These are phyloP conservation scores for Drosophila paucipuncta DNA, from an alignment of 2,888 invertebrate genomes.

Conservation along the genomic window DNA sequence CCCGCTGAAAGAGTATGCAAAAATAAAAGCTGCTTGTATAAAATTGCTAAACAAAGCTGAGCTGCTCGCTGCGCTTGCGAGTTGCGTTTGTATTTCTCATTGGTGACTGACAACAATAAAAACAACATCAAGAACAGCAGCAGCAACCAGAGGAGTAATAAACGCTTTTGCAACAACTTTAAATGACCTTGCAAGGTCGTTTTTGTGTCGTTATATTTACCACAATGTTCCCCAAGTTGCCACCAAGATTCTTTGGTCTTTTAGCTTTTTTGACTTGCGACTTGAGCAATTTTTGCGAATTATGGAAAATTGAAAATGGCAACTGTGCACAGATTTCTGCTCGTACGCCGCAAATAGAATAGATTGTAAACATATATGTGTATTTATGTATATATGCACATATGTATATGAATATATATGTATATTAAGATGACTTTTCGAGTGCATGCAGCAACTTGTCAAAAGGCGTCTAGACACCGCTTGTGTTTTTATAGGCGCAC, in stretches of 20 bases:
- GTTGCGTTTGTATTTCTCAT: conserved; percentile 28
- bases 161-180: conserved; percentile 76
- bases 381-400: not conserved
- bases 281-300: conserved; percentile 33
- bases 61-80: conserved; percentile 33
- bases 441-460: conserved; percentile 54
- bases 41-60: conserved; percentile 50
- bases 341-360: conserved; percentile 57
- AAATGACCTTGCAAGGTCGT: conserved; percentile 84
- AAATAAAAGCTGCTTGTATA: conserved; percentile 22
- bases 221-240: conserved; percentile 12
- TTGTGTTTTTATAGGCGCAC: conserved; percentile 44
- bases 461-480: conserved; percentile 67
- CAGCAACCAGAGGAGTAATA: conserved; percentile 7
- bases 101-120: conserved; percentile 32
- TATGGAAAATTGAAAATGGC: conserved; percentile 42
- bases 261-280: not conserved
- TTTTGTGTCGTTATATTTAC: conserved; percentile 51
- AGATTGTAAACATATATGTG: not conserved
- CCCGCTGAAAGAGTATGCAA: conserved; percentile 1
- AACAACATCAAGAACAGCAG: conserved; percentile 16
- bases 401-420: not conserved
- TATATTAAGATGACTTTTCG: conserved; percentile 20
- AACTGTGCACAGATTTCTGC: conserved; percentile 2
- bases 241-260: conserved; percentile 4